phyloP scores from a whole-genome alignment of 2,113 vertebrate species.

The Tursiops truncatus region DNA sequence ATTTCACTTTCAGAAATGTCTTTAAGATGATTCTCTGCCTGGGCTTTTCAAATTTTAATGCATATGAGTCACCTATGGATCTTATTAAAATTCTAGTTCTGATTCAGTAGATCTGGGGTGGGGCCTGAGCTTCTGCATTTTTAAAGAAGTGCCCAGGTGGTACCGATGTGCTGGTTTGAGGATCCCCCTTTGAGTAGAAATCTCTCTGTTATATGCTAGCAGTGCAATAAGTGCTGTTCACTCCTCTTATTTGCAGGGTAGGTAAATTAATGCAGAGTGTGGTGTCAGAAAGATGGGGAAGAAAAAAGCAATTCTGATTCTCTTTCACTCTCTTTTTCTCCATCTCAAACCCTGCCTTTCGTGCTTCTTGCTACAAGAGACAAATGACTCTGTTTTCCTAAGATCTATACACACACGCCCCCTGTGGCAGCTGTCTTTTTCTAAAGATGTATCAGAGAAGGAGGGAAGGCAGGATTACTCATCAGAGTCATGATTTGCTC shows the following conservation, averaged over 20 bases:
- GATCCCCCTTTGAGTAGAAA: background rate
- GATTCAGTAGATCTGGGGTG: background rate
- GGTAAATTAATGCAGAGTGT: background rate
- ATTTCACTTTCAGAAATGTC: conserved; percentile 12
- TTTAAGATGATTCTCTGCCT: background rate
- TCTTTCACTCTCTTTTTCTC: background rate
- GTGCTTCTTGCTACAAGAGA: conserved; percentile 16
- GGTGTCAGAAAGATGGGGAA: background rate
- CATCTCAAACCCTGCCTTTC: background rate
- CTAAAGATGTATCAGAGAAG: conserved; percentile 48
- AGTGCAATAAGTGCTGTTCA: background rate
- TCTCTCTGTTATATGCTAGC: background rate
- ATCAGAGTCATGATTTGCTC: background rate
- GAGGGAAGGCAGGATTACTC: conserved; percentile 23
- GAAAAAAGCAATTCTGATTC: background rate
- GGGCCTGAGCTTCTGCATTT: background rate
- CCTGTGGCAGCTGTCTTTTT: conserved; percentile 62
- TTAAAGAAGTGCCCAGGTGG: background rate
- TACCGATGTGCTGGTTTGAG: background rate
- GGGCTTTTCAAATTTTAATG: conserved; percentile 27
- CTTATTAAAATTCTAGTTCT: conserved; percentile 46
- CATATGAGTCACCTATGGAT: conserved; percentile 29
- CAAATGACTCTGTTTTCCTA: conserved; percentile 55
- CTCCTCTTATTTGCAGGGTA: background rate
- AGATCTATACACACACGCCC: conserved; percentile 33